Conservation (phyloP, 2,888 invertebrate genomes). For the Acanthosepion lycidas region DNA sequence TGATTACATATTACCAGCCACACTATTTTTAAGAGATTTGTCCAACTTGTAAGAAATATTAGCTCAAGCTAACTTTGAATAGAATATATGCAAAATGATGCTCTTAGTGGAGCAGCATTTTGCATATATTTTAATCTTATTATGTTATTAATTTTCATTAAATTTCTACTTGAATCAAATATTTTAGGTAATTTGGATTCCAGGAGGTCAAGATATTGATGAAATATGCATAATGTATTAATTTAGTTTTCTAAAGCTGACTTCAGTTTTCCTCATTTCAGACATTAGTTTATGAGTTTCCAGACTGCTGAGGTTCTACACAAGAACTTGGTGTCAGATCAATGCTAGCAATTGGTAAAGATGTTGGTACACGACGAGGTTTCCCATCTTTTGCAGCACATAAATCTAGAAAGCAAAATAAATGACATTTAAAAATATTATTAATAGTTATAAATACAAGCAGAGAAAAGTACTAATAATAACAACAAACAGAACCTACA, state of each 20-base stretch:
- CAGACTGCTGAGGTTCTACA: background rate
- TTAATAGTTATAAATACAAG: background rate
- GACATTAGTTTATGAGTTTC: background rate
- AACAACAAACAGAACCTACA: background rate
- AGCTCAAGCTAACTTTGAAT: too few species aligned
- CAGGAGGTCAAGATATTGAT: constrained; percentile 8
- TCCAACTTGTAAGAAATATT: too few species aligned
- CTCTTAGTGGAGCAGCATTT: too few species aligned
- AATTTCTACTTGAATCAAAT: background rate
- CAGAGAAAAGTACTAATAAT: background rate
- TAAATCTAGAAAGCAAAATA: constrained; percentile 23
- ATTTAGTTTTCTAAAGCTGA: background rate
- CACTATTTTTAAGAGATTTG: too few species aligned
- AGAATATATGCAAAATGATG: too few species aligned
- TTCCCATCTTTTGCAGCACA: constrained; percentile 34
- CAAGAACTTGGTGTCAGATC: background rate
- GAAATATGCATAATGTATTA: background rate
- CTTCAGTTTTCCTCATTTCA: background rate
- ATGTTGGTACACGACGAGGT: constrained; percentile 36
- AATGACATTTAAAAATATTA: background rate
- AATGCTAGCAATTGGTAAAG: constrained; percentile 36
- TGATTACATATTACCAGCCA: too few species aligned
- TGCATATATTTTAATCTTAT: too few species aligned
- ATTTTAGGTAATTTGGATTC: background rate
- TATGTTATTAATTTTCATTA: background rate